Base-by-base conservation (phyloP, 2,797 vertebrate species). In the Ptychadena robeensis region DNA sequence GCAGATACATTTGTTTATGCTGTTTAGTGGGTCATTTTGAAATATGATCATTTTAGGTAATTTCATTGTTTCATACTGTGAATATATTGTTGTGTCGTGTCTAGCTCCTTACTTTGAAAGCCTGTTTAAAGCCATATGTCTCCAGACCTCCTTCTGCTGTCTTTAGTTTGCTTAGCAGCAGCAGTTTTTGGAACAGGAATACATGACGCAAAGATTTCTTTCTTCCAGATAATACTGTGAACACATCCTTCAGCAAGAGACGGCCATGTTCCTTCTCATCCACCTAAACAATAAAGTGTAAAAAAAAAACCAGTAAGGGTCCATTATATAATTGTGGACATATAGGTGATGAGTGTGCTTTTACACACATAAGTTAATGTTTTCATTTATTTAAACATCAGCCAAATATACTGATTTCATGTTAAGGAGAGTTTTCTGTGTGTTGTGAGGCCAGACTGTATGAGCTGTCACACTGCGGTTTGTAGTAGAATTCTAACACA, bases 141-240 rank as follows among this genome's bases (percentile, higher is more conserved):
- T 86, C 92, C 67, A 92, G 89, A 9, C 93, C 94, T 0, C 93
- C 91, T 15, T 91, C 88, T 0, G 92, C 79, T 35, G 90, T 94
- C 89, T 95, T 97, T 85, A 92, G 92, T 84, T 98, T 98, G 92
- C 94, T 95, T 88, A 98, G 94, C 85, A 98, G 90, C 75, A 97
- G 83, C 12, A 92, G 87, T 78, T 96, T 93, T 86, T 97, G 95
- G 86, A 96, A 97, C 61, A 98, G 95, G 88, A 98, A 97, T 65
- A 96, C 88, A 0, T 91, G 95, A 72, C 96, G 93, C 48, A 94
- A 84, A 32, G 95, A 95, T 0, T 93, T 93, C 12, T 95, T 94
- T 78, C 95, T 95, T 4, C 95, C 96, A 0, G 94, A 94, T 14
- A 94, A 93, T 81, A 96, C 91, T 0, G 90, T 93, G 84, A 98